Base-by-base conservation (phyloP, 2,113 vertebrate species). In the Crotalus viridis region DNA sequence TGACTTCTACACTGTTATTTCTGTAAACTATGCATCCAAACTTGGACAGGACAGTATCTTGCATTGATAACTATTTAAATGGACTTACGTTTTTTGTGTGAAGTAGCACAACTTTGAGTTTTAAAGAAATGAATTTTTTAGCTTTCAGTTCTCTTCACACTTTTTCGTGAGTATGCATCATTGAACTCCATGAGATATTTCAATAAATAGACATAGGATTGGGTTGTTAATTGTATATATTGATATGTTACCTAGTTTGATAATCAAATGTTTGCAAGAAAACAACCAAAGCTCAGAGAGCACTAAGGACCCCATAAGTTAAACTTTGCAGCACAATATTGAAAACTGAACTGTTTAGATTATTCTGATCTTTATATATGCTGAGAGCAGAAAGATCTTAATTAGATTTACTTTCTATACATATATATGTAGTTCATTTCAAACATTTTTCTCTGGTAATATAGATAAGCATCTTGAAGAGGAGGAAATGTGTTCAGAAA, bases 261-360 rank as follows among this genome's bases (percentile, higher is more conserved):
- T 69, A 69, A 69, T 69, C 10, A 69, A 69, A 69, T 69, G 1
- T 69, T n/a, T 69, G 28, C 28, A 69, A 69, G 28, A 69, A 69
- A 69, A 5, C 4, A 15, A 33, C 4, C 24, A 61, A 61, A 61
- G 1, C 13, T 69, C 64, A 33, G 64, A 33, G 61, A 64, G 59
- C 59, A 28, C 26, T 10, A 64, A 12, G 10, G 61, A 69, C 28
- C 28, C 64, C 17, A 43, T 43, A 39, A 22, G 74, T 81, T 81
- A 81, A 81, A 43, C 19, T 81, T 81, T 81, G 33, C 15, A 81
- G 74, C 17, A 81, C 95, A 97, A 97, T 97, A 96, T 96, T 97
- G 95, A 97, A 92, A 94, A 95, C 96, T 97, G 97, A 96, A 96
- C 95, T 98, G 96, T 97, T 95, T 97, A 97, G 97, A 97, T 96